Conservation (phyloP, 2,888 invertebrate species). For the Polydrusus pterygomalis region DNA sequence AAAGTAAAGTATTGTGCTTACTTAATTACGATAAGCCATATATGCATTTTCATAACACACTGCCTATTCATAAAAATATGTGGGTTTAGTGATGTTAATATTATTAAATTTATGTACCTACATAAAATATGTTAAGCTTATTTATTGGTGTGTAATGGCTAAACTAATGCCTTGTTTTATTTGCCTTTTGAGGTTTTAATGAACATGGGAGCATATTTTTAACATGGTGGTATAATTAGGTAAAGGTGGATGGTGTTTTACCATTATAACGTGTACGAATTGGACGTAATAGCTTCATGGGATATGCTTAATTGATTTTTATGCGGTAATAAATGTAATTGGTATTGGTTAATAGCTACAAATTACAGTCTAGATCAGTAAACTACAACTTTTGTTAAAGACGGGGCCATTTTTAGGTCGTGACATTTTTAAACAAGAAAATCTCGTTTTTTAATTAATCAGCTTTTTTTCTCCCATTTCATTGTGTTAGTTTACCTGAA, state of each 20-base stretch:
- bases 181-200: conserved; percentile 5
- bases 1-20: neutral
- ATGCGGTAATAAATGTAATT: too few species aligned
- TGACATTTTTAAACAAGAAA: too few species aligned
- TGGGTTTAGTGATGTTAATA: conserved; percentile 29
- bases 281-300: neutral
- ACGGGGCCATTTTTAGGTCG: too few species aligned
- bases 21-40: too few species aligned
- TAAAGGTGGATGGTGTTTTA: conserved; percentile 5
- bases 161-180: neutral
- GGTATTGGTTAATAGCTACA: too few species aligned
- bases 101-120: conserved; percentile 49
- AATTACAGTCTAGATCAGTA: too few species aligned
- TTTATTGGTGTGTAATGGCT: conserved; percentile 8
- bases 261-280: neutral
- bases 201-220: neutral
- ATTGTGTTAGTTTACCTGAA: too few species aligned
- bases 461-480: too few species aligned
- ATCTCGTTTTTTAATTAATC: too few species aligned
- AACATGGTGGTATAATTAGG: conserved; percentile 15
- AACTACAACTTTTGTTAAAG: too few species aligned
- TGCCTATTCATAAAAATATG: conserved; percentile 15
- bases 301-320: too few species aligned
- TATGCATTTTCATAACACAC: neutral
- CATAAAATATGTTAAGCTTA: conserved; percentile 63